phyloP scores from a whole-genome alignment of 1,140 invertebrate species.

The Aphidius gifuensis region DNA sequence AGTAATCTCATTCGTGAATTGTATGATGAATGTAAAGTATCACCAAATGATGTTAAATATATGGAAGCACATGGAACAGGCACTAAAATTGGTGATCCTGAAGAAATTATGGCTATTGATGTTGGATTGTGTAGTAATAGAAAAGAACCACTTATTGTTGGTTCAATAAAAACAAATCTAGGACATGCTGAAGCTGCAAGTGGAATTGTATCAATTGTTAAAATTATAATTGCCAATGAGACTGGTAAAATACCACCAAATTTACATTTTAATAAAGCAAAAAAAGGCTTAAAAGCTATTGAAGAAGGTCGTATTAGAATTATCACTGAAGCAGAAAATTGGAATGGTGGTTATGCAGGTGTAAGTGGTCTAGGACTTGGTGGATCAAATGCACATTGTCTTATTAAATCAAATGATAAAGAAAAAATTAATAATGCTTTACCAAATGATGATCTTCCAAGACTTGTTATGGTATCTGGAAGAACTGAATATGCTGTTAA shows the following conservation, averaged over 20 bases:
- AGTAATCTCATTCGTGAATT: constrained; percentile 75
- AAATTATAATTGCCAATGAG: constrained; percentile 72
- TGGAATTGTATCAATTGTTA: constrained; percentile 79
- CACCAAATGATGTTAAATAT: constrained; percentile 65
- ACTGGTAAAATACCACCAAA: constrained; percentile 67
- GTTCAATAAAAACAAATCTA: constrained; percentile 90
- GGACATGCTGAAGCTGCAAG: constrained; percentile 91
- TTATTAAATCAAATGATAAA: constrained; percentile 60
- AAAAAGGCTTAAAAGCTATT: constrained; percentile 65
- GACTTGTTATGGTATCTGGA: constrained; percentile 63
- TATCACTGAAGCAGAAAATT: constrained; percentile 61
- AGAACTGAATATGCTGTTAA: constrained; percentile 62
- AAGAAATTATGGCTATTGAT: constrained; percentile 70
- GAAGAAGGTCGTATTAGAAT: constrained; percentile 63
- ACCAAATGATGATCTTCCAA: constrained; percentile 56
- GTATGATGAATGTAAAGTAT: constrained; percentile 77
- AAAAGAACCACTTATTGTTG: constrained; percentile 71
- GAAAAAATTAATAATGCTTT: constrained; percentile 53
- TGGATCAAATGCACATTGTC: constrained; percentile 64
- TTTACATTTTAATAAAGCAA: constrained; percentile 68
- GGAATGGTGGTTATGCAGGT: constrained; percentile 60
- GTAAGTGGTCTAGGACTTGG: constrained; percentile 67
- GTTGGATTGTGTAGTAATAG: constrained; percentile 73
- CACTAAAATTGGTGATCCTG: constrained; percentile 77
- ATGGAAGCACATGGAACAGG: constrained; percentile 92